Evolutionary conservation across 1,140 invertebrate species (phyloP).

Genomic region (Drosophila funebris): DNA sequence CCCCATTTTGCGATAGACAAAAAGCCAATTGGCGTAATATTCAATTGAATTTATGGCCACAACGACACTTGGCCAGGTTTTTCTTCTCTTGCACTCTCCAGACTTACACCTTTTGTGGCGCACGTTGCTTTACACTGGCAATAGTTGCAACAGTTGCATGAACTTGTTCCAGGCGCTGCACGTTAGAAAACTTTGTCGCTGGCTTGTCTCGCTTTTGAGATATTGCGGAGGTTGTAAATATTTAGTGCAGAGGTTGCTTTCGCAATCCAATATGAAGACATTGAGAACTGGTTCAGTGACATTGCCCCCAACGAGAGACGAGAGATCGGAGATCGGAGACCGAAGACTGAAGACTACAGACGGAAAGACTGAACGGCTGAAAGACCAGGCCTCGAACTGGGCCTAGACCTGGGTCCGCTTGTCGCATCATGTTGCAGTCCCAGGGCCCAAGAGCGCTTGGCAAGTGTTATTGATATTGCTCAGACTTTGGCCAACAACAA

Average conservation of each 20-base stretch:
- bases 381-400: slow-evolving; percentile 1
- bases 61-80: slow-evolving; percentile 73
- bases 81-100: slow-evolving; percentile 15
- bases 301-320: slow-evolving; percentile 52
- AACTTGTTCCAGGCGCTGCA: slow-evolving; percentile 66
- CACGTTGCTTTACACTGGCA: slow-evolving; percentile 24
- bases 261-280: slow-evolving; percentile 68
- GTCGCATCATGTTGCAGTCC: slow-evolving; percentile 77
- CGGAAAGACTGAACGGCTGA: neutral
- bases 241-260: slow-evolving; percentile 77
- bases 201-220: slow-evolving; percentile 68
- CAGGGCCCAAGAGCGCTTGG: slow-evolving; percentile 55
- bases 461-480: slow-evolving; percentile 82
- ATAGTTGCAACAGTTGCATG: slow-evolving; percentile 60
- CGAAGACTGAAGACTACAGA: neutral
- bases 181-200: slow-evolving; percentile 68
- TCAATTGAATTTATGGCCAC: slow-evolving; percentile 83
- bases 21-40: slow-evolving; percentile 83
- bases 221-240: slow-evolving; percentile 82
- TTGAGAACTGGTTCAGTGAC: slow-evolving; percentile 82
- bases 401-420: slow-evolving; percentile 21
- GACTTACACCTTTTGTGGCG: slow-evolving; percentile 61
- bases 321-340: neutral
- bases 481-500: slow-evolving; percentile 43
- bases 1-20: slow-evolving; percentile 74